Conservation (phyloP, 2,888 invertebrate species). For the Cerceris rybyensis region DNA sequence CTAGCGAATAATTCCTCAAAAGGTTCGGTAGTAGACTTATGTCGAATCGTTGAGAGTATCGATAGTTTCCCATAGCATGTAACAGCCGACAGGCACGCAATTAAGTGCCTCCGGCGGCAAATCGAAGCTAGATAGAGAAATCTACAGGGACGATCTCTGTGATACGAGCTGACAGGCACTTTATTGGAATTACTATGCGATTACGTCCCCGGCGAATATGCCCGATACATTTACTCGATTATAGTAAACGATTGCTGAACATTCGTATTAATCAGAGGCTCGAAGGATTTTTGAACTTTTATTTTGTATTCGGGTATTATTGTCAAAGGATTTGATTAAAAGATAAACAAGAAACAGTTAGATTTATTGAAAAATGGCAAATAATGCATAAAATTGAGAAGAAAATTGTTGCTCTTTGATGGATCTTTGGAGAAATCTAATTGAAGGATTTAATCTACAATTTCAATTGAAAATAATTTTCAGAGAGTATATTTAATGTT, state of each 20-base stretch:
- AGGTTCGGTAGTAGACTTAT: not conserved
- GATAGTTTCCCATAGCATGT: slow-evolving; percentile 3
- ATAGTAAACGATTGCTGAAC: slow-evolving; percentile 10
- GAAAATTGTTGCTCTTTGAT: no score
- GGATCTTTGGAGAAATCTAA: no score
- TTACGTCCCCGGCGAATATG: slow-evolving; percentile 3
- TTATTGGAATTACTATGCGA: slow-evolving; percentile 16
- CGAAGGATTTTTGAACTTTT: not conserved
- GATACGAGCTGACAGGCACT: slow-evolving; percentile 23
- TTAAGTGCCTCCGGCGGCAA: slow-evolving; percentile 1
- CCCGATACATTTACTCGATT: slow-evolving; percentile 5
- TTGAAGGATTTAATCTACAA: no score
- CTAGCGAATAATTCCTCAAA: not conserved
- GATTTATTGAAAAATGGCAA: no score
- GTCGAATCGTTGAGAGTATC: slow-evolving; percentile 1
- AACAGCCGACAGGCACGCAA: slow-evolving; percentile 6
- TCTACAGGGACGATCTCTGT: slow-evolving; percentile 9
- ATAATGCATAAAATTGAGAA: no score
- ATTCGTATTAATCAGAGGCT: not conserved
- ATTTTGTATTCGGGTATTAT: no score
- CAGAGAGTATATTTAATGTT: no score
- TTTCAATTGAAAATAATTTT: no score
- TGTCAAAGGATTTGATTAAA: no score
- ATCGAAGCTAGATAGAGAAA: slow-evolving; percentile 22
- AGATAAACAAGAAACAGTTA: no score